Base-by-base conservation (phyloP, 2,888 invertebrate species). In the Morpho achilles region DNA sequence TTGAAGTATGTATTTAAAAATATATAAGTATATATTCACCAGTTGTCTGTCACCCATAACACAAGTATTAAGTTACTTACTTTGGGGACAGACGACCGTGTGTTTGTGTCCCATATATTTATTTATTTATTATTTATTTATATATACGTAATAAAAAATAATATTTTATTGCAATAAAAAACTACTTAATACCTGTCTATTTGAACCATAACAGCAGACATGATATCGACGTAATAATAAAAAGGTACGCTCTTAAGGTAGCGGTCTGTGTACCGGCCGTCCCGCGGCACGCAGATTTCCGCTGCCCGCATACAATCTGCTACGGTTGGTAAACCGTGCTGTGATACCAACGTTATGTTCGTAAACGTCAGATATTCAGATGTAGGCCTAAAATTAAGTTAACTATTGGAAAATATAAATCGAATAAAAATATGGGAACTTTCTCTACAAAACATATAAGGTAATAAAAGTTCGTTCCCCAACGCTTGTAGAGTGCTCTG, bases 271-370 rank as follows among this genome's bases (percentile, higher is more conserved):
- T 92, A 92, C 8, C 90, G 86, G 0, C 93, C 93, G 32, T 82
- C 84, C 46, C 86, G 84, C 0, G 93, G 91, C 22, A 92, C 80
- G 72, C 94, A 91, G 0, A 79, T 79, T 39, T 90, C 84, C 0
- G 84, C 87, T 0, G 83, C 82, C 16, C 76, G 76, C 8, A 82
- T 69, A 55, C 88, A 87, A 41, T 91, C 92, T 0, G 69, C 55
- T 0, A 82, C 79, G 0, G 79, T 79, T 0, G 92, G 93, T 49
- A 94, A 70, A 0, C 95, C 95, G 69, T 94, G 91, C 3, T 93
- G 92, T 0, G 94, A 94, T 2, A 96, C 90, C 50, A 96, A 75
- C 0, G 94, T 94, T 16, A 96, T 74, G 73, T 95, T 95, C 56
- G 93, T 93, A 76, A 95, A 95, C 0, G 91, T 91, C 43, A 93